Evolutionary conservation across 1,140 invertebrate species (phyloP), one percentile per base, ranked within the genome.

Genomic region (Drosophila sproati): DNA sequence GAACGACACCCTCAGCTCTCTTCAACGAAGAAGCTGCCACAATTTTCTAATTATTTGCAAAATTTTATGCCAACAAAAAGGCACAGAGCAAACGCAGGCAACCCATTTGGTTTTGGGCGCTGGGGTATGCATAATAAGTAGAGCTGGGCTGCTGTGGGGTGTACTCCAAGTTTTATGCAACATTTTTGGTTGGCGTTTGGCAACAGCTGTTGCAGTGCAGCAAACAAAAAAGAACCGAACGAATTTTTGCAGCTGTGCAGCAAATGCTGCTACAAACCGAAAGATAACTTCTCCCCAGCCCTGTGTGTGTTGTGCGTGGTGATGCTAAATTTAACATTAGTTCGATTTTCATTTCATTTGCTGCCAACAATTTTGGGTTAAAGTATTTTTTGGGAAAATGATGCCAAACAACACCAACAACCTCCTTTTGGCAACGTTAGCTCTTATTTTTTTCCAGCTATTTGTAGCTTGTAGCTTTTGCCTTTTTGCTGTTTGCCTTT

Each of bases 1-100:
- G 64, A 31, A 55, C 50, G 54, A 61, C 57, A 61, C 51, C 31
- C 12, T 12, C 4, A 57, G 72, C 43, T 56, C 43, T 56, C 41
- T 70, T 55, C 57, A 70, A 39, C 66, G 70, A 73, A 86, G 68
- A 88, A 73, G 74, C 74, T 81, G 85, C 85, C 86, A 78, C 86
- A 90, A 89, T 89, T 89, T 89, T 89, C 85, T 89, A 89, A 89
- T 89, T 89, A 89, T 85, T 90, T 86, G 86, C 83, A 90, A 90
- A 90, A 90, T 89, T 89, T 61, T 89, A 79, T 89, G 81, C 86
- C 75, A 89, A 88, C 85, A 89, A 85, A 81, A 81, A 77, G 75
- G 66, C 81, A 62, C 61, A 73, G 77, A 67, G 70, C 51, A 51
- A 62, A 52, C 63, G 66, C 66, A 32, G 67, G 51, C 63, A 73